Conservation (phyloP, 2,113 vertebrate species). For the Phylloscopus trochiloides region DNA sequence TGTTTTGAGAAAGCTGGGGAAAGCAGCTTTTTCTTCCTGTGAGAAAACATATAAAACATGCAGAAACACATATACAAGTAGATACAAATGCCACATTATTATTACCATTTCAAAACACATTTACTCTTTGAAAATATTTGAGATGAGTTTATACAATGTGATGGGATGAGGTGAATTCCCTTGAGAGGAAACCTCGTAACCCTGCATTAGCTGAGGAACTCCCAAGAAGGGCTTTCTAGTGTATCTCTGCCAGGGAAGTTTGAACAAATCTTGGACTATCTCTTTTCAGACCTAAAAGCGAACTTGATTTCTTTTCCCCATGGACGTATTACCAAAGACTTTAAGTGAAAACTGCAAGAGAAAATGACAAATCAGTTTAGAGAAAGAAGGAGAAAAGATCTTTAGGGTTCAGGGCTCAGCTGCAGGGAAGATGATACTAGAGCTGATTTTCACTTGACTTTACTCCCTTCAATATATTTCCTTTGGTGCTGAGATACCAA, state of each 20-base stretch:
- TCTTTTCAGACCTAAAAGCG: not conserved
- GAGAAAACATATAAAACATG: not conserved
- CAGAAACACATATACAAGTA: not conserved
- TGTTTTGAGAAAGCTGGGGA: conserved; percentile 33
- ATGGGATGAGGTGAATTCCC: not conserved
- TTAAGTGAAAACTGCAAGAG: not conserved
- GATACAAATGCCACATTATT: not conserved
- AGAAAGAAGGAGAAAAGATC: not conserved
- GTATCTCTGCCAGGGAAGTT: not conserved
- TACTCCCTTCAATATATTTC: not conserved
- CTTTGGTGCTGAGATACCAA: not conserved
- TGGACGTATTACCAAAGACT: not conserved
- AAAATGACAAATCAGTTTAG: not conserved
- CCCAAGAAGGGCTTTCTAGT: not conserved
- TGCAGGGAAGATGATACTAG: not conserved
- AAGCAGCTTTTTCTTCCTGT: not conserved
- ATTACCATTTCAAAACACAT: not conserved
- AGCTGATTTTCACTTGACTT: not conserved
- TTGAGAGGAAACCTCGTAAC: not conserved
- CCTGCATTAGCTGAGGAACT: not conserved
- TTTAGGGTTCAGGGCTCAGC: not conserved
- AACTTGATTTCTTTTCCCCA: not conserved
- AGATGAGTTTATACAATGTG: not conserved
- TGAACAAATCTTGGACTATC: not conserved
- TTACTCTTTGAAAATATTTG: not conserved